Conservation (phyloP, 2,888 invertebrate genomes). For the Leucophenga maculata region DNA sequence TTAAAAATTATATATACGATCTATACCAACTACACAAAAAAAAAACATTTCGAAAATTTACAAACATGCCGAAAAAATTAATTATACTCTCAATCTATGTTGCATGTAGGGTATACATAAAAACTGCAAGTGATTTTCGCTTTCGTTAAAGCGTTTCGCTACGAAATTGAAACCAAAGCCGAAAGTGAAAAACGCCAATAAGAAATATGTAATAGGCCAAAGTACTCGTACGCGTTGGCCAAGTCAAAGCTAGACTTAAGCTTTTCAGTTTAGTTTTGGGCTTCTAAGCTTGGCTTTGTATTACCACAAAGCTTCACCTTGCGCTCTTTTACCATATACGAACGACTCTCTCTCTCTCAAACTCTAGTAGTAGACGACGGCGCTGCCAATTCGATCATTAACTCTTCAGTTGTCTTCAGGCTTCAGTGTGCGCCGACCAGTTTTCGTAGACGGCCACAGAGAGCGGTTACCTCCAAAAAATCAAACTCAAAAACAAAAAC, state of each 20-base stretch:
- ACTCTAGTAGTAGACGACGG: conserved; percentile 19
- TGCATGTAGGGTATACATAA: conserved; percentile 27
- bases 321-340: conserved; percentile 12
- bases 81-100: conserved; percentile 33
- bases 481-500: background rate
- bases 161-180: conserved; percentile 26
- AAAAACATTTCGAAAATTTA: too few species aligned
- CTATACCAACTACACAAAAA: too few species aligned
- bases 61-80: too few species aligned
- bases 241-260: conserved; percentile 15
- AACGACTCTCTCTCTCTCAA: conserved; percentile 29
- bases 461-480: conserved; percentile 36
- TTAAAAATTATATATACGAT: too few species aligned
- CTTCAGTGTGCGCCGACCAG: conserved; percentile 73
- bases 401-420: conserved; percentile 36
- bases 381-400: conserved; percentile 66
- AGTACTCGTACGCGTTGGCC: conserved; percentile 14
- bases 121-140: conserved; percentile 66
- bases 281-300: conserved; percentile 45
- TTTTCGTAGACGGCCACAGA: conserved; percentile 73
- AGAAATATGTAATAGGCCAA: conserved; percentile 10
- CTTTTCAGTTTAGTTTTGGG: conserved; percentile 24
- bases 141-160: conserved; percentile 53
- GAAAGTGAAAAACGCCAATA: background rate
- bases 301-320: conserved; percentile 44